Conservation (phyloP, 2,797 vertebrate species). For the Eulemur coronatus region DNA sequence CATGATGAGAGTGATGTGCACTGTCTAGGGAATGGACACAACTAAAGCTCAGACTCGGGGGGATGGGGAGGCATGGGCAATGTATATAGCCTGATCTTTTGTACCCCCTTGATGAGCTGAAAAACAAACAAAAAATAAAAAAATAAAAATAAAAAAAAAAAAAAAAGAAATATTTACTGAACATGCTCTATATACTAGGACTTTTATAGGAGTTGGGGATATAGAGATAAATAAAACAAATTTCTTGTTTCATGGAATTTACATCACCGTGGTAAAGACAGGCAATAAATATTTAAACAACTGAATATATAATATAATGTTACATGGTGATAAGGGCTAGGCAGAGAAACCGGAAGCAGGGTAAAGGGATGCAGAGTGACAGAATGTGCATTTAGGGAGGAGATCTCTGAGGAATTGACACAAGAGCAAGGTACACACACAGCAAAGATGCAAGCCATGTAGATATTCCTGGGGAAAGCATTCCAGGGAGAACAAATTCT, state of each 20-base stretch:
- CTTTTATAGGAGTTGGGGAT: neutral
- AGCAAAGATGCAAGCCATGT: neutral
- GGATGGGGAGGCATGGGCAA: no score
- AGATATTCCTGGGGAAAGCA: neutral
- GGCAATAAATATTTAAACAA: neutral
- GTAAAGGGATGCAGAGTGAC: neutral
- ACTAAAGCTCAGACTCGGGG: no score
- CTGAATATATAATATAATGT: neutral
- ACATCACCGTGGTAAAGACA: neutral
- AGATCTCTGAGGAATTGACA: neutral
- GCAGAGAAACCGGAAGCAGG: neutral
- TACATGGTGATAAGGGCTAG: neutral
- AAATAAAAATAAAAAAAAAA: no score
- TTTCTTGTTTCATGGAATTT: neutral
- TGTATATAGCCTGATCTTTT: no score
- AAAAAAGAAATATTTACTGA: no score
- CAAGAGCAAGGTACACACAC: neutral
- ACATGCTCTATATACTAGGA: neutral
- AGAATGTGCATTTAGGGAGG: neutral
- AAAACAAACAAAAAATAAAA: no score
- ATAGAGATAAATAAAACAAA: neutral
- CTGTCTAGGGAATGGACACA: no score
- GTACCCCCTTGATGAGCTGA: no score
- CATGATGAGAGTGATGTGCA: no score
- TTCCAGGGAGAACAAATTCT: neutral